phyloP scores from a whole-genome alignment of 1,140 invertebrate species.

The Drosophila kurseongensis region DNA sequence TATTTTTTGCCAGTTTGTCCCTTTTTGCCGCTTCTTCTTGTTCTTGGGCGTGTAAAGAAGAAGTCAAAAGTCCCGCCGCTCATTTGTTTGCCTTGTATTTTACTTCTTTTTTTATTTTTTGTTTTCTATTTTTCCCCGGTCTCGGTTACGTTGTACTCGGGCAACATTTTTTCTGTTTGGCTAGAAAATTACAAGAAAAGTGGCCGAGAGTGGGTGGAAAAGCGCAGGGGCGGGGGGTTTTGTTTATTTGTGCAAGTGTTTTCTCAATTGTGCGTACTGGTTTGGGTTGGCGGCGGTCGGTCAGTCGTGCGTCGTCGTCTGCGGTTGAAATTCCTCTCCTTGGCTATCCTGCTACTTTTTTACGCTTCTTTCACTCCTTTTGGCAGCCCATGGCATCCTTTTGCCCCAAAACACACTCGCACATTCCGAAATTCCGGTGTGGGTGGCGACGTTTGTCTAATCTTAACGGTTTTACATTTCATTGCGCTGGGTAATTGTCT shows the following conservation, averaged over 20 bases:
- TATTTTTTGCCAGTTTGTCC: slow-evolving; percentile 12
- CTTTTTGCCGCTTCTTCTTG: slow-evolving; percentile 32
- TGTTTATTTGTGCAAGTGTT: slow-evolving; percentile 82
- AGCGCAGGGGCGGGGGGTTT: slow-evolving; percentile 25
- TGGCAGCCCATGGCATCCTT: slow-evolving; percentile 6
- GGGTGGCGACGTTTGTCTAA: slow-evolving; percentile 68
- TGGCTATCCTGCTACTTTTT: slow-evolving; percentile 10
- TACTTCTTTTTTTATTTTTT: slow-evolving; percentile 14
- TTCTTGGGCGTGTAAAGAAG: slow-evolving; percentile 65
- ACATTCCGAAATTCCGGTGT: slow-evolving; percentile 19
- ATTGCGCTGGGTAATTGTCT: slow-evolving; percentile 71
- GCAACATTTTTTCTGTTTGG: slow-evolving; percentile 65
- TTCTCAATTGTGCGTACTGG: slow-evolving; percentile 76
- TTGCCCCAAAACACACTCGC: slow-evolving; percentile 7
- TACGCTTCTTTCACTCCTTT: slow-evolving; percentile 9
- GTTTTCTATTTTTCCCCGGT: slow-evolving; percentile 12
- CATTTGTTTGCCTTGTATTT: slow-evolving; percentile 79
- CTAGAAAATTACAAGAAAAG: slow-evolving; percentile 82
- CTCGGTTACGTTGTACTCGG: slow-evolving; percentile 33
- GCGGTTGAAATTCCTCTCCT: slow-evolving; percentile 60
- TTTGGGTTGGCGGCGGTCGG: slow-evolving; percentile 3
- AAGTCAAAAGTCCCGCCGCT: slow-evolving; percentile 81
- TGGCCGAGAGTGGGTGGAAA: slow-evolving; percentile 52
- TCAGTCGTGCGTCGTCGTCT: slow-evolving; percentile 67
- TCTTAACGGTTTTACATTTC: slow-evolving; percentile 83